Evolutionary conservation across 2,797 vertebrate species (phyloP).

Genomic region (Cyprinodon diabolis): DNA sequence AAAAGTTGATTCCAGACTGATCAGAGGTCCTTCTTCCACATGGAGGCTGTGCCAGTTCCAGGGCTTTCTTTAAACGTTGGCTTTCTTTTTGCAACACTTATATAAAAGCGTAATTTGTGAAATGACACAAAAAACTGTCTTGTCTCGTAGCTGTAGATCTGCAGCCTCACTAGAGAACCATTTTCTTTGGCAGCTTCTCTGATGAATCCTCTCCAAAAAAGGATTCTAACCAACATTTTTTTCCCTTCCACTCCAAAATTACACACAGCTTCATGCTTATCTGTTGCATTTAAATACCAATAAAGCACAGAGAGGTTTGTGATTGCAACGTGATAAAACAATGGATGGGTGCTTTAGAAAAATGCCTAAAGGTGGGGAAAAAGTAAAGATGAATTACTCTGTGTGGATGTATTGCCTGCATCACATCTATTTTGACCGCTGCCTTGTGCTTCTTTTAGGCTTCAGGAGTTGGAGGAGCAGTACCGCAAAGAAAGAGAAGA

Average conservation of each 20-base stretch:
- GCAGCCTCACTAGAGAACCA: neutral
- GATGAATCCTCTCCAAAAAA: too few species aligned
- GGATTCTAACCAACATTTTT: neutral
- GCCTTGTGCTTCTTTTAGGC: constrained; percentile 72
- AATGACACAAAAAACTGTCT: too few species aligned
- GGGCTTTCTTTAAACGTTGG: too few species aligned
- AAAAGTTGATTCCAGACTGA: too few species aligned
- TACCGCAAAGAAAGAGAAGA: constrained; percentile 95
- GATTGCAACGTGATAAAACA: neutral
- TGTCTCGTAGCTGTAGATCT: too few species aligned
- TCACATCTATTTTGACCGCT: constrained; percentile 11
- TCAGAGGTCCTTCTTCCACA: too few species aligned
- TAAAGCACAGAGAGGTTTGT: neutral
- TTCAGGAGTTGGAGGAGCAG: constrained; percentile 97
- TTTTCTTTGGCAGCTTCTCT: neutral
- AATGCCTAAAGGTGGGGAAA: neutral
- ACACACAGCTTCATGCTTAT: neutral
- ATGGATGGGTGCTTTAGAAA: neutral
- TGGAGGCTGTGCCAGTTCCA: too few species aligned
- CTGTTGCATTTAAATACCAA: neutral
- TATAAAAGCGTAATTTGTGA: too few species aligned
- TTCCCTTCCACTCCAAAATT: neutral
- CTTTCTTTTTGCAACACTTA: too few species aligned
- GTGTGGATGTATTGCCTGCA: neutral
- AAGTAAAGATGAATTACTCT: neutral